Conservation (phyloP, 2,888 invertebrate species). For the Tetrapedia diversipes region DNA sequence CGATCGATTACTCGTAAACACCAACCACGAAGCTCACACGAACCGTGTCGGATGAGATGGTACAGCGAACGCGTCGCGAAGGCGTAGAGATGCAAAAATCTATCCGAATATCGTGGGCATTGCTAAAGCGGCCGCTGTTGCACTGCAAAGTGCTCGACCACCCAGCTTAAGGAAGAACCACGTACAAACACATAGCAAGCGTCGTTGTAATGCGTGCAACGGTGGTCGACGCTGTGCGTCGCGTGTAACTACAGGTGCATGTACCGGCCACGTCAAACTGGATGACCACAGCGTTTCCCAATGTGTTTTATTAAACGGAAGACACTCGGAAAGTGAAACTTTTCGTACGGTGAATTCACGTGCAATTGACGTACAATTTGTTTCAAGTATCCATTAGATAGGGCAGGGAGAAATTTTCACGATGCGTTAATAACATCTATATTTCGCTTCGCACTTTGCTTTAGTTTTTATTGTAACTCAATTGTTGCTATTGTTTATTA, state of each 20-base stretch:
- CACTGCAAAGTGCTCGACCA: slow-evolving; percentile 49
- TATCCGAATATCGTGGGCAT: slow-evolving; percentile 33
- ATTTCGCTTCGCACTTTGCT: no score
- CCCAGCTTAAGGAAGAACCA: slow-evolving; percentile 31
- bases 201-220: slow-evolving; percentile 21
- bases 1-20: slow-evolving; percentile 22
- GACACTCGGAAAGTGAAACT: background rate
- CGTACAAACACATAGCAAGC: slow-evolving; percentile 33
- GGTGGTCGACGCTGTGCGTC: slow-evolving; percentile 4
- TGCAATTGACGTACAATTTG: no score
- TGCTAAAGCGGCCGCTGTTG: slow-evolving; percentile 31
- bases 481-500: no score
- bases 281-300: slow-evolving; percentile 21
- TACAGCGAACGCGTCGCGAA: background rate
- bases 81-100: slow-evolving; percentile 9
- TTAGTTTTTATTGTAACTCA: no score
- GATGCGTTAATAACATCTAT: no score
- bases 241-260: slow-evolving; percentile 33
- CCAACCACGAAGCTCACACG: slow-evolving; percentile 19
- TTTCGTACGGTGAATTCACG: background rate
- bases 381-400: no score
- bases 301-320: background rate
- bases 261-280: slow-evolving; percentile 21
- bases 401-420: no score
- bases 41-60: slow-evolving; percentile 26